Evolutionary conservation across 1,140 invertebrate genomes (phyloP).

Genomic region (Microvelia longipes): DNA sequence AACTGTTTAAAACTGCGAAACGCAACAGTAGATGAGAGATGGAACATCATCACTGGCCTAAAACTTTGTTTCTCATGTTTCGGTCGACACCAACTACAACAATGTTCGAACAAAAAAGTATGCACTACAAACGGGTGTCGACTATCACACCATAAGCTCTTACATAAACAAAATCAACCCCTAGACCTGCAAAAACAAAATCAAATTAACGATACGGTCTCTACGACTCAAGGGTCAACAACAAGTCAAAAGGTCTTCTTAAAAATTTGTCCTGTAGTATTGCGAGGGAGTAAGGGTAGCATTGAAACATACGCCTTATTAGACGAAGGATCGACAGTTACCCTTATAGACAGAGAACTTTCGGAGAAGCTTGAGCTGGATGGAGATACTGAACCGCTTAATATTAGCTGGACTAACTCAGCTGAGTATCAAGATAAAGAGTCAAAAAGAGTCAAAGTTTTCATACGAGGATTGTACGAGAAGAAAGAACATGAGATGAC

Average conservation of each 20-base stretch:
- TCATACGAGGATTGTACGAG: not conserved
- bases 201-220: no score
- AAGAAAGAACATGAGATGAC: no score
- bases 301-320: not conserved
- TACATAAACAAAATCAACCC: no score
- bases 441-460: not conserved
- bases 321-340: not conserved
- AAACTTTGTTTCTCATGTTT: not conserved
- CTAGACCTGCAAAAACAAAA: no score
- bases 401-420: not conserved
- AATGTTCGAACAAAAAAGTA: not conserved
- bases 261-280: not conserved
- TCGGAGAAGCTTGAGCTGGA: not conserved
- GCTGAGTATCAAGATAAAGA: not conserved
- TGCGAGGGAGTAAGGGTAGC: not conserved
- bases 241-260: not conserved
- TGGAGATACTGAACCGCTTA: not conserved
- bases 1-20: no score
- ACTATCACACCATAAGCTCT: not conserved
- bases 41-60: not conserved
- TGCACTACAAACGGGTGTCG: not conserved
- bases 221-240: no score
- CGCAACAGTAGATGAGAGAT: not conserved
- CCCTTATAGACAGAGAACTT: not conserved
- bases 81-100: not conserved